Base-by-base conservation (phyloP, 1,140 invertebrate genomes). In the Polyergus mexicanus region DNA sequence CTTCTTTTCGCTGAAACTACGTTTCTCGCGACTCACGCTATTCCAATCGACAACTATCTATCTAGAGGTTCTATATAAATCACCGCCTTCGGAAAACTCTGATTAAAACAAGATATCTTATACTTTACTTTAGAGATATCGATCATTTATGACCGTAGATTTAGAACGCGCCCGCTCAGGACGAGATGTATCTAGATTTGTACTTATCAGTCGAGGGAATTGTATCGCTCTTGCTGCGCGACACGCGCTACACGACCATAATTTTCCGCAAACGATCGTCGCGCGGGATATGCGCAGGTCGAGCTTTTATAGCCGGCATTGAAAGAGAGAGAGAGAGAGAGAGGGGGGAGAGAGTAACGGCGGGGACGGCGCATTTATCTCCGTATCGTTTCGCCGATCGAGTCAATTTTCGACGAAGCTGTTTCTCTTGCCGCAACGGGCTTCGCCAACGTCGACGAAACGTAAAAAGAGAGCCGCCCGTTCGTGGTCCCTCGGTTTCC, bases 341-440 rank as follows among this genome's bases (percentile, higher is more conserved):
- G 13, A 74, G 69, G 4, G 6, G 47, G 4, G 16, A 51, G 13
- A 74, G 69, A 35, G 28, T 44, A 60, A 62, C 80, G 22, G 11
- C 41, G 10, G 32, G 32, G 68, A 77, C 69, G 75, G 66, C 56
- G 78, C 71, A 85, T 87, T 69, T 75, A 69, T 78, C 83, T 81
- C 66, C 75, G 66, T 90, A 89, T 87, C 81, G 65, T 72, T 25
- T 68, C 75, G 25, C 38, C 85, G 69, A 90, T 81, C 86, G 71
- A 66, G 83, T 89, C 84, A 90, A 89, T 90, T 90, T 87, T 69
- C 75, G 65, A 63, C 69, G 71, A 78, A 77, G 86, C 74, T 86
- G 86, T 89, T 84, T 51, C 75, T 68, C 63, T 68, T 51, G 4
- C 44, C 32, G 41, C 63, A 44, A 41, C 69, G 38, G 28, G 51